Evolutionary conservation across 2,888 invertebrate genomes (phyloP).

Genomic region (Argyresthia albistria): DNA sequence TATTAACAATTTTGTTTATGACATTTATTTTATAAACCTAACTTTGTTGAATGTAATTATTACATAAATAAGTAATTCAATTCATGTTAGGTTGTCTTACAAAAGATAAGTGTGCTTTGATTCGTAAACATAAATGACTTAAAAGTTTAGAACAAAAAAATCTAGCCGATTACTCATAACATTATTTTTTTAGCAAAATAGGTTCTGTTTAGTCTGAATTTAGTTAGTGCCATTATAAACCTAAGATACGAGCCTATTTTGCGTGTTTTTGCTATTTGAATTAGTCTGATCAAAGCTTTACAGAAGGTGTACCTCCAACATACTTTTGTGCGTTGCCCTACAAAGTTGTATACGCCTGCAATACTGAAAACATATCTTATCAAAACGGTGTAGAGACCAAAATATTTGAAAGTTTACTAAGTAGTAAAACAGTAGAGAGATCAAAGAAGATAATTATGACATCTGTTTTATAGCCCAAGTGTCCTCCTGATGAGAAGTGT

Average conservation of each 20-base stretch:
- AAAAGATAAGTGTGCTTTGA: too few relatives aligned
- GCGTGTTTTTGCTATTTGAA: neutral
- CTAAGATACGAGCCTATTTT: neutral
- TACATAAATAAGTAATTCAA: too few relatives aligned
- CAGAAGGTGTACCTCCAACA: neutral
- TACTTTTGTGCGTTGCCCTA: neutral
- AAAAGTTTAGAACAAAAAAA: too few relatives aligned
- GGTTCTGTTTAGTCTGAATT: too few relatives aligned
- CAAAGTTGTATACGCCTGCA: neutral
- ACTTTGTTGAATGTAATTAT: too few relatives aligned
- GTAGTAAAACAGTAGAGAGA: slow-evolving; percentile 15
- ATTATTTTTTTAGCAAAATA: too few relatives aligned
- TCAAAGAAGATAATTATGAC: slow-evolving; percentile 32
- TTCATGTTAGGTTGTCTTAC: too few relatives aligned
- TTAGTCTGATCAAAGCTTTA: neutral
- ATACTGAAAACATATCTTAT: neutral
- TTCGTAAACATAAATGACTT: too few relatives aligned
- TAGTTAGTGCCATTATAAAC: too few relatives aligned
- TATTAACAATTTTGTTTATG: too few relatives aligned
- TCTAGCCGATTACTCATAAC: too few relatives aligned
- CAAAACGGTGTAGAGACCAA: neutral
- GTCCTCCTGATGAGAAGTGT: slow-evolving; percentile 19
- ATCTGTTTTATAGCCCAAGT: slow-evolving; percentile 25
- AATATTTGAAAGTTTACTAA: neutral
- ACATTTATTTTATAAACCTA: neutral